Percentiles rank a stretch among this genome's conserved stretches.
Conservation (phyloP, 2,113 vertebrate species). For the Grus americana region DNA sequence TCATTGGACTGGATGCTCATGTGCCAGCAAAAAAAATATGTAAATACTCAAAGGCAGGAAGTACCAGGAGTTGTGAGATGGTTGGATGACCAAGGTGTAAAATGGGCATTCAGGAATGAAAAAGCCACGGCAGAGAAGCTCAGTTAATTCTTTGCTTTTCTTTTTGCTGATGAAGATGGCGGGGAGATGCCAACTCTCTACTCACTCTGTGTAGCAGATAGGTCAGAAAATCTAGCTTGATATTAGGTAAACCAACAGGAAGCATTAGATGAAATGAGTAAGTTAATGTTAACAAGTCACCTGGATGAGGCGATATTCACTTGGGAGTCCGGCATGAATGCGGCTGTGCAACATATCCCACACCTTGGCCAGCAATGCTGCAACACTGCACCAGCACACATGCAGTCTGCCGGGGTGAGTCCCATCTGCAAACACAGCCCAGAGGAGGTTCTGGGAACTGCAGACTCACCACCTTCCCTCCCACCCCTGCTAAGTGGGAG, state of each 20-base stretch:
- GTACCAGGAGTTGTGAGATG: background rate
- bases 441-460: background rate
- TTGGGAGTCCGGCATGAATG: background rate
- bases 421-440: background rate
- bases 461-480: background rate
- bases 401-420: background rate
- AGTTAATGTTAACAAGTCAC: background rate
- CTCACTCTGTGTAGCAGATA: background rate
- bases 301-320: background rate
- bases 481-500: too few relatives aligned
- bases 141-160: background rate
- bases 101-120: background rate
- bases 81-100: background rate
- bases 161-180: background rate
- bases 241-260: background rate
- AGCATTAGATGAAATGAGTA: background rate
- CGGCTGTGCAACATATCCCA: background rate
- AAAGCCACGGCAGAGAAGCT: background rate
- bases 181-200: background rate
- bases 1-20: background rate
- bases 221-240: background rate
- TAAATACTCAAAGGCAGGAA: background rate
- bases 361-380: background rate
- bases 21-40: background rate
- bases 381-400: fast-evolving